Evolutionary conservation across 2,113 vertebrate species (phyloP), one percentile per base, ranked within the genome.

Genomic region (Vulpes lagopus): DNA sequence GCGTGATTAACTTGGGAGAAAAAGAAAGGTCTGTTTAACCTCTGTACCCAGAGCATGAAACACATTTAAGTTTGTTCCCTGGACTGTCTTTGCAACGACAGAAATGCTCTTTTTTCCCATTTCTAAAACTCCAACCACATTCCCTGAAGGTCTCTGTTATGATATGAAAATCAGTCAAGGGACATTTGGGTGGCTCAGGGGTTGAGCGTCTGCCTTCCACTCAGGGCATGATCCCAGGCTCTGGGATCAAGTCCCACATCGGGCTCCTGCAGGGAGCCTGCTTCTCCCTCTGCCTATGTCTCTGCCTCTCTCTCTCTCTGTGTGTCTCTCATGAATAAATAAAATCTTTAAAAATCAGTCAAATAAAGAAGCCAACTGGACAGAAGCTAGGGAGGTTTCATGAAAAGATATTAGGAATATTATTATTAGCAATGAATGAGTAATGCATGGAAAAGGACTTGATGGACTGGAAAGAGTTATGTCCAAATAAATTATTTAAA

Each of bases 121-220:
- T 76, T 96, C 84, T 84, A 91, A 97, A 96, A 84, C 65, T 94
- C 27, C 16, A 43, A 67, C 15, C 74, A 11, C 57, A 53, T 88
- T 96, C 92, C 57, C 59, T 88, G 20, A 78, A 90, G 65, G 62
- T 55, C 59, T 96, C 32, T 78, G 51, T 82, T 78, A 65, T 8
- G 16, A 87, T 80, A 64, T 27, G 16, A 57, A 91, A 91, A 88
- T 76, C 38, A 73, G 69, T 65, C 43, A 92, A 91, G 30, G 62
- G 25, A 11, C 11, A 0, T 11, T 25, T 64, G 62, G 62, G 62
- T 64, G 62, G 25, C 62, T 43, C 43, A 43, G 5, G 6, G 43
- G 43, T 43, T 43, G 43, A 43, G 43, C 43, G 43, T 43, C 6
- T 43, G 43, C 43, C 43, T 43, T 43, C 43, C 5, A 43, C 43